These are phyloP conservation scores for Piscicola geometra DNA, from an alignment of 2,888 invertebrate species.

Conservation along the genomic window DNA sequence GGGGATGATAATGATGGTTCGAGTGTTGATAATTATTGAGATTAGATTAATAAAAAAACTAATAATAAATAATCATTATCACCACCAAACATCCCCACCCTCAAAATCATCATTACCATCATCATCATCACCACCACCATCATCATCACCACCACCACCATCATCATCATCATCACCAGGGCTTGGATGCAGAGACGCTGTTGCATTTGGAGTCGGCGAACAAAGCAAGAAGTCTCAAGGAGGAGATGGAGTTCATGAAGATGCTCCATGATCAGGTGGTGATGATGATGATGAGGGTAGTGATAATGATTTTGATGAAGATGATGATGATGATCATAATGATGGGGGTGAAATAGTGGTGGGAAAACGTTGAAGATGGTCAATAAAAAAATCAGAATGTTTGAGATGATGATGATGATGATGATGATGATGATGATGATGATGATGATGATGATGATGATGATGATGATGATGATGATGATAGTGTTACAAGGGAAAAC, in stretches of 20 bases:
- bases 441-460: conserved; percentile 14
- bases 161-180: conserved; percentile 46
- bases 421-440: conserved; percentile 11
- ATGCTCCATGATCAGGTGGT: conserved; percentile 57
- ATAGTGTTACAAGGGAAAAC: too few relatives aligned
- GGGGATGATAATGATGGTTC: neutral
- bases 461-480: conserved; percentile 24
- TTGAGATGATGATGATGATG: neutral
- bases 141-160: too few relatives aligned
- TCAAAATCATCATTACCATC: too few relatives aligned
- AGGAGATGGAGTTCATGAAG: conserved; percentile 59
- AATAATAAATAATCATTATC: too few relatives aligned
- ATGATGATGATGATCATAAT: neutral
- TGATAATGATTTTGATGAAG: neutral
- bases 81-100: too few relatives aligned
- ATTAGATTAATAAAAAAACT: too few relatives aligned
- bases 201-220: conserved; percentile 58
- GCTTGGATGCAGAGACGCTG: conserved; percentile 58
- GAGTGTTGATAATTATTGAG: too few relatives aligned
- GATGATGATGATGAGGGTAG: neutral
- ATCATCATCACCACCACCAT: too few relatives aligned
- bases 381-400: neutral
- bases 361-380: neutral
- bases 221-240: conserved; percentile 57
- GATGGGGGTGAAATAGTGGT: neutral